Conservation (phyloP, 2,797 vertebrate genomes). For the Trachops cirrhosus region DNA sequence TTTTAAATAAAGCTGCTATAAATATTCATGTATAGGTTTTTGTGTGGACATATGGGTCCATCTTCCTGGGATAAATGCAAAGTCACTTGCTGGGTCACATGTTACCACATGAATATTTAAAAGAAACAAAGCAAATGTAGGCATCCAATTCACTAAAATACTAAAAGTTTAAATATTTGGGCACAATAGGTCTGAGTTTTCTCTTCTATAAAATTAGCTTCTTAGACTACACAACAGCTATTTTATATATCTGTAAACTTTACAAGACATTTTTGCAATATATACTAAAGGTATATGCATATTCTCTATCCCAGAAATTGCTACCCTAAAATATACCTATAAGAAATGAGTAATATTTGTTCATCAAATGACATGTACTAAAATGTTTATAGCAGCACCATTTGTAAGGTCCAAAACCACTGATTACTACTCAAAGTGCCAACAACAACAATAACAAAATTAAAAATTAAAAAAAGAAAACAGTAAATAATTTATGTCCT, state of each 20-base stretch:
- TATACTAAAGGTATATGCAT: background rate
- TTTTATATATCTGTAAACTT: background rate
- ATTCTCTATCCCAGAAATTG: background rate
- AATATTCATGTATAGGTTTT: background rate
- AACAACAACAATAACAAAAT: background rate
- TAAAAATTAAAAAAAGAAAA: background rate
- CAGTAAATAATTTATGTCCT: background rate
- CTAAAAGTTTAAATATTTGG: background rate
- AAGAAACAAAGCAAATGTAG: background rate
- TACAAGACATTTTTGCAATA: background rate
- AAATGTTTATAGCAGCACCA: background rate
- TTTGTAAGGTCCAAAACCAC: background rate
- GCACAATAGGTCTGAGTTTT: background rate
- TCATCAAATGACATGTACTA: background rate
- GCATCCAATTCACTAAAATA: background rate
- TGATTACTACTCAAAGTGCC: background rate
- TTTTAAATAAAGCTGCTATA: background rate
- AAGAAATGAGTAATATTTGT: background rate
- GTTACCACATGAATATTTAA: background rate
- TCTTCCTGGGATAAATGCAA: background rate
- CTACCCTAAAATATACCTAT: background rate
- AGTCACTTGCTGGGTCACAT: background rate
- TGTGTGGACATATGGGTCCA: background rate
- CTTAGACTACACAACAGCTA: background rate
- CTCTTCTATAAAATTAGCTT: background rate